phyloP scores from a whole-genome alignment of 2,113 vertebrate genomes.

The Oxyruncus cristatus region DNA sequence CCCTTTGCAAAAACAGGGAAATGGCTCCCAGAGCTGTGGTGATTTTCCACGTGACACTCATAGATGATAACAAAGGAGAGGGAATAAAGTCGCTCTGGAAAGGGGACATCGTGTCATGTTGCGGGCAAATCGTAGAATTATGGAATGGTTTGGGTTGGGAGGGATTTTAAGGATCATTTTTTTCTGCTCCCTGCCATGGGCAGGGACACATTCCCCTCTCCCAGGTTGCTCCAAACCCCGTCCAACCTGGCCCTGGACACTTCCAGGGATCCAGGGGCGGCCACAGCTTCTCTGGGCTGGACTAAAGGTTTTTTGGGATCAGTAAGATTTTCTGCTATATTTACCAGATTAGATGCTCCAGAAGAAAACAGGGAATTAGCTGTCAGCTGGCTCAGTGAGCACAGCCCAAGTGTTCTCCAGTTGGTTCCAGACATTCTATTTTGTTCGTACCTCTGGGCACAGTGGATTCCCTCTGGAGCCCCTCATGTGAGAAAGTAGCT shows the following conservation, averaged over 20 bases:
- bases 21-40: fast-evolving
- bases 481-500: not conserved
- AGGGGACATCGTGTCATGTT: not conserved
- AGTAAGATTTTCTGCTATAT: not conserved
- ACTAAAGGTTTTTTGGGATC: not conserved
- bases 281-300: not conserved
- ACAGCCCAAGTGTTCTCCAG: not conserved
- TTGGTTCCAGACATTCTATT: not conserved
- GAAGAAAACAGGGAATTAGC: not conserved
- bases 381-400: not conserved
- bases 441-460: not conserved
- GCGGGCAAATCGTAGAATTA: not conserved
- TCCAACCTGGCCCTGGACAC: not conserved
- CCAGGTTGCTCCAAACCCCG: fast-evolving
- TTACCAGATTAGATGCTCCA: not conserved
- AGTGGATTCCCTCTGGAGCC: not conserved
- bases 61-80: not conserved
- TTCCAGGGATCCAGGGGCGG: not conserved
- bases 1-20: not conserved
- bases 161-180: fast-evolving
- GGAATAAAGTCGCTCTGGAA: not conserved
- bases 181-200: not conserved
- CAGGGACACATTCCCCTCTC: fast-evolving
- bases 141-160: not conserved
- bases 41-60: not conserved